These are phyloP conservation scores for Amphimedon queenslandica DNA, from an alignment of 37 sponge, comb jelly and placozoan genomes.

Conservation along the genomic window DNA sequence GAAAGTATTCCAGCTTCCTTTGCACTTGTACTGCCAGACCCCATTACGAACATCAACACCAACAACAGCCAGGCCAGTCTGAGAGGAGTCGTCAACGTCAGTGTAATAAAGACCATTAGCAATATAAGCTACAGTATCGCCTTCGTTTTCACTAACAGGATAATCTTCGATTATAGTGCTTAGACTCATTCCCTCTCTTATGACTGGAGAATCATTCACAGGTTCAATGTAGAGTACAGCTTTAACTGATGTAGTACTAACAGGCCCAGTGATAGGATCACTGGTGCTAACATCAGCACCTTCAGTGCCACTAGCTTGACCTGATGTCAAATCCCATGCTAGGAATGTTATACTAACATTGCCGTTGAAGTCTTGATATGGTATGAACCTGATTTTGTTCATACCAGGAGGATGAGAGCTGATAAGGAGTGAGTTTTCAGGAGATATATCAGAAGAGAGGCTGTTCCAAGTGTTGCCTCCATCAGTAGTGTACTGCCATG, in stretches of 20 bases:
- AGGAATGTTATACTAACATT: constrained; percentile 45
- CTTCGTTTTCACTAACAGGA: constrained; percentile 55
- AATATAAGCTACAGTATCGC: constrained; percentile 69
- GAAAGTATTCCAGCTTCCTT: constrained; percentile 53
- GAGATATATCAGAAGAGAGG: constrained; percentile 33
- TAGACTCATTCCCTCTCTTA: constrained; percentile 30
- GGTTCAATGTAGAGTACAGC: constrained; percentile 68
- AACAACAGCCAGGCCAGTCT: constrained; percentile 75
- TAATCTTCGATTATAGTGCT: constrained; percentile 53
- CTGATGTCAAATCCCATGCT: constrained; percentile 89
- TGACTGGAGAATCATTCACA: constrained; percentile 82
- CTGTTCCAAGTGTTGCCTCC: constrained; percentile 64
- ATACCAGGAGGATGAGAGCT: constrained; percentile 32
- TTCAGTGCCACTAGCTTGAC: constrained; percentile 40
- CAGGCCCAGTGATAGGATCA: constrained; percentile 67
- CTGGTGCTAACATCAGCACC: constrained; percentile 21
- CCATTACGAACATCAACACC: constrained; percentile 79
- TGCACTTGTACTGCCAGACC: constrained; percentile 80
- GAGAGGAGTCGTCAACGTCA: constrained; percentile 64
- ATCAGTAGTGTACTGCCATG: constrained; percentile 67
- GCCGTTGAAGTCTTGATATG: constrained; percentile 73
- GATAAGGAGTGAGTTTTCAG: constrained; percentile 56
- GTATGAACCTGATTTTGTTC: constrained; percentile 70
- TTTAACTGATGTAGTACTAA: constrained; percentile 42
- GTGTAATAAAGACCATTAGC: constrained; percentile 16